Percentiles rank a stretch among this genome's conserved stretches.
phyloP scores from a whole-genome alignment of 2,797 vertebrate species.

The Melanitta fusca region DNA sequence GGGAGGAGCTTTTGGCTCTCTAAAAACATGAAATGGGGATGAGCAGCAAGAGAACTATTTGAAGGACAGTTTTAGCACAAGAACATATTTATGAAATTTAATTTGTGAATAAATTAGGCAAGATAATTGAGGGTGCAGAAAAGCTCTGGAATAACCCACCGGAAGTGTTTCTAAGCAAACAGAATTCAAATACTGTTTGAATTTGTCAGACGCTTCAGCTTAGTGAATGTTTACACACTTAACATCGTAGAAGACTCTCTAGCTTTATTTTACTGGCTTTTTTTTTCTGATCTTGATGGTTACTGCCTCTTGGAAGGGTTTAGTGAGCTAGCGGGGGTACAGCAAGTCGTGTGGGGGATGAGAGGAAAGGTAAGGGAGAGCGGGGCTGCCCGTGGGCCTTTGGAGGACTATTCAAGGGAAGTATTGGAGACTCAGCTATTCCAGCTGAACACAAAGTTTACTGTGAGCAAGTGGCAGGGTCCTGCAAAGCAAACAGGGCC shows the following conservation, averaged over 20 bases:
- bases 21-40: background rate
- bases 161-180: background rate
- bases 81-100: background rate
- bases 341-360: background rate
- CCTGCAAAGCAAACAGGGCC: background rate
- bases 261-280: background rate
- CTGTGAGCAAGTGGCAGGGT: background rate
- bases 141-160: background rate
- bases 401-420: background rate
- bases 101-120: slow-evolving; percentile 20
- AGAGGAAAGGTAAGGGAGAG: background rate
- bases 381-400: background rate
- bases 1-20: background rate
- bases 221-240: background rate
- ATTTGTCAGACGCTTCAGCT: background rate
- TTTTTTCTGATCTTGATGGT: background rate
- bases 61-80: background rate
- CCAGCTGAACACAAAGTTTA: background rate
- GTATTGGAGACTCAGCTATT: background rate
- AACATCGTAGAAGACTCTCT: background rate
- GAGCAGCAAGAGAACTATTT: slow-evolving; percentile 19
- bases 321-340: background rate
- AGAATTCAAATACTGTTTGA: background rate
- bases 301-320: background rate
- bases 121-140: background rate